Evolutionary conservation across 2,888 invertebrate species (phyloP), one percentile per base, ranked within the genome.

Genomic region (Amiota minor): DNA sequence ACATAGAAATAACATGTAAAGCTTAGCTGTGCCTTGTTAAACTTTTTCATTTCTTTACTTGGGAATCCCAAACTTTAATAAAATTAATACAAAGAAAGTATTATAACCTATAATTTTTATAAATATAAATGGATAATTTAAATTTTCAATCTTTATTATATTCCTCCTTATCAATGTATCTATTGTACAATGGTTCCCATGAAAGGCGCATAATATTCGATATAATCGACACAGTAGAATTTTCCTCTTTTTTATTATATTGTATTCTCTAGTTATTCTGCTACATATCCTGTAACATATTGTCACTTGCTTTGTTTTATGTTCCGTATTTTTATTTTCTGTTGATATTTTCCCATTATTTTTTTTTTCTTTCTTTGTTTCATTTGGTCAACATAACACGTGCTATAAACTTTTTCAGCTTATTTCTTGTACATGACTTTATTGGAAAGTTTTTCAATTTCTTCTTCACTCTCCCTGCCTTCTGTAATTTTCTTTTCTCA

Each of bases 351-450:
- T 59, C 12, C 20, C 78, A 20, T 59, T 12, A 14, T 23, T 12
- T 12, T 23, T 23, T 62, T 10, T 62, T 64, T 46, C 3, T 16
- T 61, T 61, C 18, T 9, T 4, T 14, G 45, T 23, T 35, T 46
- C 10, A 59, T 59, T 35, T 78, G 67, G 76, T 76, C 76, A 74
- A 77, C 78, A 78, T 73, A 74, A 71, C 59, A 46, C 46, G 64
- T 64, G 64, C 64, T 64, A 18, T 59, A 59, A 20, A 59, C 10
- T 59, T 59, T 59, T 59, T n/a, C 20, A 59, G 59, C 59, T 59
- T 59, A 59, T 59, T 59, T 16, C 59, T 59, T 59, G 59, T 11
- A 53, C 16, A 53, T 53, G 53, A n/a, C 59, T 20, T 59, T 59
- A 20, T 20, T 20, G 59, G 6, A 35, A 74, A 71, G 71, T 78